Evolutionary conservation across 2,888 invertebrate genomes (phyloP).

Genomic region (Apamea anceps): DNA sequence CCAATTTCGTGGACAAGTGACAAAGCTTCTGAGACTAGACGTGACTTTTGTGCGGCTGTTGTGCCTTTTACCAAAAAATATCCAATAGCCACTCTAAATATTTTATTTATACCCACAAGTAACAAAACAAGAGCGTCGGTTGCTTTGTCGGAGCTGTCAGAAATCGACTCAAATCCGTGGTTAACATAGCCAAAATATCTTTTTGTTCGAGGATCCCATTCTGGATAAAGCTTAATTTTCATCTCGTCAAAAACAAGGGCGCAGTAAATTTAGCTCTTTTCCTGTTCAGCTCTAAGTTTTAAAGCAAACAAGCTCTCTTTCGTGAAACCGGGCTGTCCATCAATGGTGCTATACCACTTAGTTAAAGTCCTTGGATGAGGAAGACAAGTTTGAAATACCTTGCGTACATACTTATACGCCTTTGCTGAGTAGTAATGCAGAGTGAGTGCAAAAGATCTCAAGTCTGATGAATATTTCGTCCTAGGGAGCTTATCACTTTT

Average conservation of each 20-base stretch:
- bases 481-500: not conserved
- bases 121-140: not conserved
- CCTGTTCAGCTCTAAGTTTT: constrained; percentile 6
- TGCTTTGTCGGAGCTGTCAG: constrained; percentile 5
- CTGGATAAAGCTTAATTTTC: not conserved
- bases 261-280: not conserved
- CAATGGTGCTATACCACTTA: constrained; percentile 1
- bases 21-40: not conserved
- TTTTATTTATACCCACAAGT: constrained; percentile 2
- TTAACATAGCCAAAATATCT: not conserved
- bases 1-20: constrained; percentile 1
- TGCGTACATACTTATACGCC: not conserved
- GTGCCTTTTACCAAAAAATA: constrained; percentile 12
- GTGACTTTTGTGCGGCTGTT: constrained; percentile 10
- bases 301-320: not conserved
- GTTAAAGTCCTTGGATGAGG: too few species aligned
- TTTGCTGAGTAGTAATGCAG: not conserved
- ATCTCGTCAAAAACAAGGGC: not conserved
- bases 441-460: not conserved
- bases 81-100: not conserved
- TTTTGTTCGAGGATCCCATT: not conserved
- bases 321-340: constrained; percentile 6
- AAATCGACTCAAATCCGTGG: not conserved
- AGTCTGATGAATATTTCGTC: not conserved
- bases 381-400: constrained; percentile 13